Conservation (phyloP, 2,888 invertebrate species). For the Siphonodentalium dalli region DNA sequence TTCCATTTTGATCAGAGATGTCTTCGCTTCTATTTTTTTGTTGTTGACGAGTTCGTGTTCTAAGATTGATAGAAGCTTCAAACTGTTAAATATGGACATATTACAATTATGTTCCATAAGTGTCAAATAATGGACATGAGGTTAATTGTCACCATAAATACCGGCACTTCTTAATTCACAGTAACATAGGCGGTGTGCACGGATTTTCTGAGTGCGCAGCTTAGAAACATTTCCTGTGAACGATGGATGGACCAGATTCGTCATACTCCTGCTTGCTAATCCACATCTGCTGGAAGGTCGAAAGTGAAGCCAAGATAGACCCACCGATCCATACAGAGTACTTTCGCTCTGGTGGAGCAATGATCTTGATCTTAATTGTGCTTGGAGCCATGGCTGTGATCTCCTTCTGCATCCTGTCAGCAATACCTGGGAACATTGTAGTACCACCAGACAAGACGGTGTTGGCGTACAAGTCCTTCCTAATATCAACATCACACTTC, state of each 20-base stretch:
- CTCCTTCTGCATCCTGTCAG: constrained; percentile 34
- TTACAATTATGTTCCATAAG: no score
- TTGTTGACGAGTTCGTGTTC: no score
- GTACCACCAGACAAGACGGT: constrained; percentile 88
- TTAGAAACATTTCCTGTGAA: constrained; percentile 53
- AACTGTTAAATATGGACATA: no score
- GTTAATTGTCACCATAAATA: no score
- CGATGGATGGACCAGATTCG: constrained; percentile 70
- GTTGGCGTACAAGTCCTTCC: constrained; percentile 55
- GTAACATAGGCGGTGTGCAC: no score
- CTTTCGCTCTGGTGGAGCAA: constrained; percentile 71
- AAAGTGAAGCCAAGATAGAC: constrained; percentile 87
- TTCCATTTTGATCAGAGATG: no score
- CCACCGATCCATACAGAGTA: constrained; percentile 99
- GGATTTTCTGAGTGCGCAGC: no score
- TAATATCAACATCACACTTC: constrained; percentile 55
- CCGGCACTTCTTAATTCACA: no score
- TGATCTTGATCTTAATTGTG: constrained; percentile 33
- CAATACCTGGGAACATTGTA: constrained; percentile 89
- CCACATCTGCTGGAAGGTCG: constrained; percentile 60
- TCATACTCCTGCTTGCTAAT: constrained; percentile 56
- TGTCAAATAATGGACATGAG: no score
- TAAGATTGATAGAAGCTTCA: no score
- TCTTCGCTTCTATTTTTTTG: no score
- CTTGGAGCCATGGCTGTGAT: constrained; percentile 26